Base-by-base conservation (phyloP, 1,140 invertebrate species). In the Drosophila hydei region DNA sequence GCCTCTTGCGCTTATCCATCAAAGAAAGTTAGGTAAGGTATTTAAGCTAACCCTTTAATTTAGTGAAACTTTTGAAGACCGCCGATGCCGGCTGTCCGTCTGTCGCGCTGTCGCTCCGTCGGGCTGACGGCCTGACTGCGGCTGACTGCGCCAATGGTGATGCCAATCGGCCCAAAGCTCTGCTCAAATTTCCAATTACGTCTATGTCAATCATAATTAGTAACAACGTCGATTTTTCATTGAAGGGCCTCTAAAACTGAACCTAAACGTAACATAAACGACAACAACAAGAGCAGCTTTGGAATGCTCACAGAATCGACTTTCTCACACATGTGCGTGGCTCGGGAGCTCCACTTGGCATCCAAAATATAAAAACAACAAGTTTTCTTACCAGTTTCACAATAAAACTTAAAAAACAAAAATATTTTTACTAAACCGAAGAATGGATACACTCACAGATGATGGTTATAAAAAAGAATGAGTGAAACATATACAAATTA, bases 151-250 rank as follows among this genome's bases (percentile, higher is more conserved):
- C 47, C 52, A 38, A 47, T 48, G 54, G 25, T 68, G 58, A 25
- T 51, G 40, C 42, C 75, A 75, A 59, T 83, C 56, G 69, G 70
- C 81, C 67, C 81, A 74, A 76, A 87, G 83, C 78, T 88, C 56
- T 69, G 78, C 81, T 88, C 83, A 90, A 75, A 90, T 90, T 91
- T 90, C 85, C 89, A 91, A 91, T 91, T 89, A 91, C 81, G 75
- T 88, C 73, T 83, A 76, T 91, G 89, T 91, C 89, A 91, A 91
- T 91, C 89, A 91, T 89, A 91, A 91, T 91, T 91, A 91, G 89
- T 91, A 91, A 89, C 89, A 91, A 89, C 81, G 79, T 80, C 79
- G 84, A 89, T 88, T 88, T 88, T 85, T 84, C 85, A 84, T 89
- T 88, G 77, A 83, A 84, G 76, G 72, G 72, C 79, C 70, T 75